Evolutionary conservation across 1,140 invertebrate species (phyloP).

Genomic region (Trissolcus basalis): DNA sequence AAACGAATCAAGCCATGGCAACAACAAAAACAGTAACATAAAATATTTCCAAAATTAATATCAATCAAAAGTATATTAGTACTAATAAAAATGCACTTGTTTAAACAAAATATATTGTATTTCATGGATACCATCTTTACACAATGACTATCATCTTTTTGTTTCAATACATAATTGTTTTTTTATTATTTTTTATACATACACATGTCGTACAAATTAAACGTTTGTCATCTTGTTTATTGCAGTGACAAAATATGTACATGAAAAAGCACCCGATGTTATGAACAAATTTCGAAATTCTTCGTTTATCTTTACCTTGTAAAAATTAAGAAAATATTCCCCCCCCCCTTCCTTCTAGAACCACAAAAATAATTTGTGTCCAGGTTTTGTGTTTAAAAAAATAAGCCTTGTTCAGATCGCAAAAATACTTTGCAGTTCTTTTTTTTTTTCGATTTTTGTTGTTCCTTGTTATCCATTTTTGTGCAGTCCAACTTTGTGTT

Average conservation of each 20-base stretch:
- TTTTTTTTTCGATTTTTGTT: background rate
- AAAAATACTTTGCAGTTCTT: slow-evolving; percentile 43
- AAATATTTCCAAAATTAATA: background rate
- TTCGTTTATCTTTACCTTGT: slow-evolving; percentile 1
- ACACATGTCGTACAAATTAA: slow-evolving; percentile 39
- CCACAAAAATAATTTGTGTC: slow-evolving; percentile 19
- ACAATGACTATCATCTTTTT: slow-evolving; percentile 38
- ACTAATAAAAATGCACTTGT: slow-evolving; percentile 37
- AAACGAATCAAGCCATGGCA: slow-evolving; percentile 35
- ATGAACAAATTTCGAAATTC: slow-evolving; percentile 33
- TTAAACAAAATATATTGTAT: slow-evolving; percentile 57
- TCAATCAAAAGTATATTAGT: background rate
- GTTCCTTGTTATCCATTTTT: slow-evolving; percentile 4
- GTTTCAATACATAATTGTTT: slow-evolving; percentile 35
- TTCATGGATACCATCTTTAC: slow-evolving; percentile 50
- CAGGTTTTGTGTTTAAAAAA: slow-evolving; percentile 13
- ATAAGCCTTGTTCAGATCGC: slow-evolving; percentile 24
- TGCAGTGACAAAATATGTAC: slow-evolving; percentile 44
- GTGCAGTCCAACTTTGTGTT: slow-evolving; percentile 29
- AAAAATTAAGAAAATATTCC: background rate
- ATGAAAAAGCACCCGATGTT: slow-evolving; percentile 31
- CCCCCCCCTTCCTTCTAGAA: too few relatives aligned
- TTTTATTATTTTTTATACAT: slow-evolving; percentile 14
- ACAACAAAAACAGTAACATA: background rate
- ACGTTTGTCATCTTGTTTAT: slow-evolving; percentile 16